Base-by-base conservation (phyloP, 2,888 invertebrate species). In the Leptinotarsa tumamoca region DNA sequence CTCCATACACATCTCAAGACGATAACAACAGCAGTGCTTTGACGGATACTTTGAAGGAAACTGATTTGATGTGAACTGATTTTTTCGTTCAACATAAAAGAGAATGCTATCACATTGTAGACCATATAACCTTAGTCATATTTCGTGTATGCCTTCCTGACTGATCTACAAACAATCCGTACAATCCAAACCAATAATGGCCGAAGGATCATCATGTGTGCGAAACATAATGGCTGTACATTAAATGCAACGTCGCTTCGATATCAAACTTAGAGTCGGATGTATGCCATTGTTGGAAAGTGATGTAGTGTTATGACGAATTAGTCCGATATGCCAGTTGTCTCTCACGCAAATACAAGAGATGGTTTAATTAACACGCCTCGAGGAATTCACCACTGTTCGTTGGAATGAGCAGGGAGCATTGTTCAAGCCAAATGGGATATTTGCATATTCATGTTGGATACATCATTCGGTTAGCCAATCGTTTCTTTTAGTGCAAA, bases 221-320 rank as follows among this genome's bases (percentile, higher is more conserved):
- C 14, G 23, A 4, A 58, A 58, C 23, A 14, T 23, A 58, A 21
- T 14, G 21, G 23, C 23, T 58, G 14, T 21, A 58, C 23, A 58
- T 58, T 58, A 1, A 21, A 21, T 4, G 58, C 58, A 18, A 23
- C 58, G 18, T 10, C 10, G 43, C 58, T 58, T 68, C 58, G 68
- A 61, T 71, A 71, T 74, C 71, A 52, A 70, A 71, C 66, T 33
- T 54, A 56, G 51, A 63, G 66, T 66, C 73, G 68, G 67, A 61
- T 68, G 71, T 63, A 68, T 75, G 68, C 68, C 67, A 71, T 75
- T 75, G 74, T 71, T 71, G 68, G 61, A 23, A 61, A 71, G 67
- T 71, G 71, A 68, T 71, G 74, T 74, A 74, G 74, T 75, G 74
- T 63, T 71, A 68, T 71, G 71, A 63, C 67, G 71, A 73, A 71